phyloP scores from a whole-genome alignment of 2,888 invertebrate genomes.

The Pediacus dermestoides region DNA sequence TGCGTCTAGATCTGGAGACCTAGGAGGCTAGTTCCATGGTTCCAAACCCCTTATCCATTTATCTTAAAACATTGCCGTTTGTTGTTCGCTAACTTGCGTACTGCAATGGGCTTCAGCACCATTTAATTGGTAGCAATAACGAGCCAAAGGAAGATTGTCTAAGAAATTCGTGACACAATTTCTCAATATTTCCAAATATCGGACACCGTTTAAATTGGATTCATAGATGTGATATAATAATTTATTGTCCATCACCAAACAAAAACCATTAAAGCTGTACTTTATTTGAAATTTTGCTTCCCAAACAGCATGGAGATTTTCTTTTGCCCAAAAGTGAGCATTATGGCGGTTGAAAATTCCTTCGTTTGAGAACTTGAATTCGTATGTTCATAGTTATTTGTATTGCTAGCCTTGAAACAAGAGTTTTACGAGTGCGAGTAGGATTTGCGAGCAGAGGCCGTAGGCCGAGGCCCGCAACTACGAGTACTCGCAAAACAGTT shows the following conservation, averaged over 20 bases:
- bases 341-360: conserved; percentile 11
- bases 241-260: conserved; percentile 10
- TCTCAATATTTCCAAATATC: conserved; percentile 6
- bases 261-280: conserved; percentile 13
- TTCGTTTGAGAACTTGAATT: conserved; percentile 10
- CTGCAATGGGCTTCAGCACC: conserved; percentile 8
- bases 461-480: too few relatives aligned
- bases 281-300: conserved; percentile 4
- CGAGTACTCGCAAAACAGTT: too few relatives aligned
- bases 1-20: too few relatives aligned
- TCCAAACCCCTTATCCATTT: conserved; percentile 6
- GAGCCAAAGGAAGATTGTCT: neutral
- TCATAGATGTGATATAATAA: conserved; percentile 10
- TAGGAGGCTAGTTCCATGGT: conserved; percentile 9
- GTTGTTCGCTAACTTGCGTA: conserved; percentile 1
- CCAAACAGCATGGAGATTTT: conserved; percentile 11
- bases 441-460: too few relatives aligned
- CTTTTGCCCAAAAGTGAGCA: conserved; percentile 8
- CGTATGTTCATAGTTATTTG: conserved; percentile 11
- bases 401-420: too few relatives aligned
- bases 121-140: conserved; percentile 6
- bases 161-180: neutral
- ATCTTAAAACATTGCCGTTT: conserved; percentile 4
- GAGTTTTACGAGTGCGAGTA: too few relatives aligned
- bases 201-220: conserved; percentile 3